These are phyloP conservation scores for Oncorhynchus gorbuscha DNA, from an alignment of 2,113 vertebrate species.

Conservation along the genomic window DNA sequence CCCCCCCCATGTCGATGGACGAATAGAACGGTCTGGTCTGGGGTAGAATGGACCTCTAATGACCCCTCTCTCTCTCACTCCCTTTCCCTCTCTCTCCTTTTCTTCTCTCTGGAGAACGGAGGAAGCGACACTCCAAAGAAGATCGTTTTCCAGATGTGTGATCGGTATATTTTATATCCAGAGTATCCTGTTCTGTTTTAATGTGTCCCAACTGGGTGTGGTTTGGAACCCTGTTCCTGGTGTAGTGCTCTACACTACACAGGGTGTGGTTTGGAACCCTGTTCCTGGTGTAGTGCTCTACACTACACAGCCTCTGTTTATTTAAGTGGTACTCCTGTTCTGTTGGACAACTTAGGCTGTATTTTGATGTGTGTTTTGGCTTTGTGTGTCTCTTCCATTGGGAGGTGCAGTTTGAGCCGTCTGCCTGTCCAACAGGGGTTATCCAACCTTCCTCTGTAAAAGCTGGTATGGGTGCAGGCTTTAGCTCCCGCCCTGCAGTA, in stretches of 20 bases:
- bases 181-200: conserved; percentile 47
- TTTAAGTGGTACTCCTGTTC: conserved; percentile 51
- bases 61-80: background rate
- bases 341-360: conserved; percentile 22
- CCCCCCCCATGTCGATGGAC: background rate
- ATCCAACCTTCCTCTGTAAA: too few relatives aligned
- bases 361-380: conserved; percentile 18
- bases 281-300: too few relatives aligned
- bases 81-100: background rate
- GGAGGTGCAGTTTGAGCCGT: background rate
- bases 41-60: conserved; percentile 18
- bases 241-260: too few relatives aligned
- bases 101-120: background rate
- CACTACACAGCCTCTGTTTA: conserved; percentile 9
- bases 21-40: conserved; percentile 7
- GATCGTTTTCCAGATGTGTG: conserved; percentile 36
- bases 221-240: too few relatives aligned
- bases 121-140: conserved; percentile 56
- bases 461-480: too few relatives aligned
- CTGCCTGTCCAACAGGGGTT: too few relatives aligned
- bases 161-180: conserved; percentile 1
- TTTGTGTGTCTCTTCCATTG: conserved; percentile 1
- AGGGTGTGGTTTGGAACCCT: too few relatives aligned
- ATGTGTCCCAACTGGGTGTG: background rate
- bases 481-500: background rate